phyloP scores from a whole-genome alignment of 2,888 invertebrate genomes.

The Agonopterix alstromeriana region DNA sequence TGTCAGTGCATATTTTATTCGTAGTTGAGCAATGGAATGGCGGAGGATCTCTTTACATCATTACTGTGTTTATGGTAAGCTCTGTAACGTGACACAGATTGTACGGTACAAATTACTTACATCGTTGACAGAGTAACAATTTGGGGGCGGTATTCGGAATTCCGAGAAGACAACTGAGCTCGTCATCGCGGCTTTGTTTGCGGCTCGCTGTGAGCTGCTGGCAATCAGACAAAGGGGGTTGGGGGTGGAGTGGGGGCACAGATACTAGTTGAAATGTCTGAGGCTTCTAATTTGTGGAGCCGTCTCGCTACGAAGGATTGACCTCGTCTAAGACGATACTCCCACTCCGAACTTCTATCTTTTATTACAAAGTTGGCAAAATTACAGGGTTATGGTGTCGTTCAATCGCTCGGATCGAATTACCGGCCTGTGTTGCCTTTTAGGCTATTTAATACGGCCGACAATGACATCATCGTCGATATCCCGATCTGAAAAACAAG shows the following conservation, averaged over 20 bases:
- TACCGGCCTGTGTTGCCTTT: neutral
- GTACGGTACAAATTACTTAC: constrained; percentile 43
- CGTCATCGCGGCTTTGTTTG: constrained; percentile 58
- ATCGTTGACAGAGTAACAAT: constrained; percentile 40
- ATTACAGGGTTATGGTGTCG: constrained; percentile 13
- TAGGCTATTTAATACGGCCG: neutral
- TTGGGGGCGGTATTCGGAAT: constrained; percentile 43
- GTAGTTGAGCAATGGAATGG: too few relatives aligned
- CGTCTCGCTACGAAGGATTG: constrained; percentile 38
- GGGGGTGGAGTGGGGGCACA: constrained; percentile 20
- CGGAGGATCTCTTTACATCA: neutral
- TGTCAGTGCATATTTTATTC: too few relatives aligned
- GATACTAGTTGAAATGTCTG: constrained; percentile 51
- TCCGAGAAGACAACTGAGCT: constrained; percentile 48
- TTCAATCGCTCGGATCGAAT: neutral
- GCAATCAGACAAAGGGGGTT: constrained; percentile 43
- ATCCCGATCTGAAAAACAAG: too few relatives aligned
- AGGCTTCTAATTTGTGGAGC: constrained; percentile 56
- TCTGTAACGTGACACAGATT: constrained; percentile 20
- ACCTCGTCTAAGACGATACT: constrained; percentile 37
- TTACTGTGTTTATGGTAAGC: constrained; percentile 6
- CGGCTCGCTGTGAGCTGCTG: constrained; percentile 38
- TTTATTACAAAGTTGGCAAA: constrained; percentile 18
- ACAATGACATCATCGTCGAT: too few relatives aligned
- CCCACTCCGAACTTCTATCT: constrained; percentile 28